Evolutionary conservation across 2,113 vertebrate species (phyloP), one percentile per base, ranked within the genome.

Genomic region (Poecile atricapillus): DNA sequence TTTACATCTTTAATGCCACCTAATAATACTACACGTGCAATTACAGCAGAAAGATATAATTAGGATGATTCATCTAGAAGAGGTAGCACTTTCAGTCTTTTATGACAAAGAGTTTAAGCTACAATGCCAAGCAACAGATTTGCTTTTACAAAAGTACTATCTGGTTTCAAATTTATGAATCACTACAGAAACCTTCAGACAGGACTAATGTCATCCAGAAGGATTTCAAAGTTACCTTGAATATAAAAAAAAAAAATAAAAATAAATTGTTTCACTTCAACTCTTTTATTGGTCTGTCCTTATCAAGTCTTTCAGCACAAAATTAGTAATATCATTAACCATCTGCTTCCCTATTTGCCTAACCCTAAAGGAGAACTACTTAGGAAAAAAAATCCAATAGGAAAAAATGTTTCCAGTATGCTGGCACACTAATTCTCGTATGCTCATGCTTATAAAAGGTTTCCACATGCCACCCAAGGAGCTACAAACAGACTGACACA

Each of bases 31-130:
- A 94, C 28, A 39, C 22, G 9, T 68, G 50, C 79, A 94, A 95
- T 94, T 96, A 93, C 23, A 87, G 43, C 20, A n/a, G 83, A 93
- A 93, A 69, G 73, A 82, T 79, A 50, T 63, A 62, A 96, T 95
- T 94, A 93, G 44, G 31, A 92, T 96, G 89, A 95, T 75, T 82
- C 94, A 79, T 82, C 75, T 88, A 70, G 90, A 93, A 94, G 17
- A 92, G 30, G 49, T 49, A 88, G 60, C 19, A 64, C 78, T 90
- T 91, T 88, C 70, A 93, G 39, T 18, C 53, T 30, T 90, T 49
- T 80, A 78, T 33, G 19, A 47, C 90, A 94, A 96, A 97, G 23
- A 41, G 78, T 5, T 31, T 88, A 94, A 83, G 50, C 55, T 87
- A 46, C n/a, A 23, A 13, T n/a, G 44, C 35, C 68, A 86, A 96